Evolutionary conservation across 2,888 invertebrate genomes (phyloP), one percentile per base, ranked within the genome.

Genomic region (Amphipoea lucens): DNA sequence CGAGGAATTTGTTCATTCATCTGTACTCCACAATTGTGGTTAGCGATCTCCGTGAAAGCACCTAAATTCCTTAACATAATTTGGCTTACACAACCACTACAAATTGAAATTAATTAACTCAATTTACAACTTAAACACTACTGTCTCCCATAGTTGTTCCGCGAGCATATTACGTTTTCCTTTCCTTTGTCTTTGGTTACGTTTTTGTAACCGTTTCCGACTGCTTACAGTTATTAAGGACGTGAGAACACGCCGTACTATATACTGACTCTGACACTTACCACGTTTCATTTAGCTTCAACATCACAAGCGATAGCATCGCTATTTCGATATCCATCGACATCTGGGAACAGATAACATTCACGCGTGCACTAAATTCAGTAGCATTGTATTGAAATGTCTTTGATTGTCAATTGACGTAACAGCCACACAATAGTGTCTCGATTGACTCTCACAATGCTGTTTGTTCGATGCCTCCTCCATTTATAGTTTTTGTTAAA

Each of bases 201-300:
- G 95, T 96, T 96, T 96, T 96, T 96, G 96, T 96, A 95, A 95
- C 92, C 91, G 92, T 95, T 96, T 96, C 96, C 96, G 96, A 96
- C 94, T 93, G 92, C 90, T 91, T 91, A 92, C 92, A 90, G 93
- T 94, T 95, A 96, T 95, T 96, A 96, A 92, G 96, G 94, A 97
- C 96, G 96, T 97, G 96, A 93, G 96, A 96, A 96, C 90, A 89
- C 83, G 84, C 81, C 74, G 82, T 87, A 87, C 87, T 90, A 89
- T 89, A 92, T 91, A 93, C 92, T 85, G 87, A 88, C 89, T 88
- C 90, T 89, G 90, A 90, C 93, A 88, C 88, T 92, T 92, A 93
- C 92, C 87, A 90, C 92, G 92, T 92, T 94, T 93, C 92, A 94
- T 93, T 95, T 93, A 89, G 88, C 92, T 91, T 93, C 90, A 88